Base-by-base conservation (phyloP, 1,140 invertebrate species). In the Frieseomelitta varia region DNA sequence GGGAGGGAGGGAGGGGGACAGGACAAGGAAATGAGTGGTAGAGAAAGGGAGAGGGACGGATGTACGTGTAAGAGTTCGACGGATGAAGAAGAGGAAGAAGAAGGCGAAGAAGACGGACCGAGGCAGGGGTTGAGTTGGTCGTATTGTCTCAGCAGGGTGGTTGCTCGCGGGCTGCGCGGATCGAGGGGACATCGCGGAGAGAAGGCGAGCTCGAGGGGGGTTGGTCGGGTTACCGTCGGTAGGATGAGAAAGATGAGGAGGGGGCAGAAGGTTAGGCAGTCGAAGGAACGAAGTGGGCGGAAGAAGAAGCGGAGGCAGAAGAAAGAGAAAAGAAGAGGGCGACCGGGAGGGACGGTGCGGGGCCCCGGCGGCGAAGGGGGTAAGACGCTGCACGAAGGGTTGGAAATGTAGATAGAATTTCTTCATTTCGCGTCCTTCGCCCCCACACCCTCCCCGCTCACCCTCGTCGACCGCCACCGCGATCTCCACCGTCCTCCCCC, bases 321-420 rank as follows among this genome's bases (percentile, higher is more conserved):
- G 76, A 85, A 89, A 82, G 86, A 80, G 79, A 88, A 86, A 91
- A 91, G 88, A 88, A 88, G 63, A 83, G 79, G 69, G 83, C 76
- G 84, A 67, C 39, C 82, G 78, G 79, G 73, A 85, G 86, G 78
- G 85, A 74, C 80, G 77, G 85, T 65, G 79, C 55, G 73, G 65
- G 39, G 87, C 10, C 34, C 39, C 34, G 82, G 84, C 84, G 72
- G 87, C 71, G 76, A 84, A 88, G 87, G 92, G 92, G 93, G 93
- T 93, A 94, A 95, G 94, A 94, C 92, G 94, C 87, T 91, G 94
- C 93, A 94, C 94, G 94, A 95, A 95, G 94, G 94, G 94, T 95
- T 95, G 94, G 93, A 95, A 94, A 95, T 94, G 93, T 94, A 95
- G 94, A 95, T 94, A 95, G 94, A 95, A 95, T 95, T 95, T 95